These are phyloP conservation scores for Platysteira castanea DNA, from an alignment of 2,113 vertebrate species.

Conservation along the genomic window DNA sequence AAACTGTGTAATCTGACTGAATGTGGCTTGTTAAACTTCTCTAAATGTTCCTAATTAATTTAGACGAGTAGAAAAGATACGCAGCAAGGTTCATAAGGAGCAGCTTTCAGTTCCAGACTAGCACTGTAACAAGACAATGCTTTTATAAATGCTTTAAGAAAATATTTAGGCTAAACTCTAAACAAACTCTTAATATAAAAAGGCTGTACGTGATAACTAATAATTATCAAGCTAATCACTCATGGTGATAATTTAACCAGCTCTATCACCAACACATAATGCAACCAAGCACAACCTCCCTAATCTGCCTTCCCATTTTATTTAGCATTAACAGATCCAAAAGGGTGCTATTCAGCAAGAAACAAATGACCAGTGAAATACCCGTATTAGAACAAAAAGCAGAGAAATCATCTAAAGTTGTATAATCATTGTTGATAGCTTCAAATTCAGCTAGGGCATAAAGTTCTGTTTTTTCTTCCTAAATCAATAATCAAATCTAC, in stretches of 20 bases:
- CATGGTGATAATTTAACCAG: neutral
- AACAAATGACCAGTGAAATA: neutral
- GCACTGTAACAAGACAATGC: neutral
- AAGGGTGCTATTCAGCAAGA: neutral
- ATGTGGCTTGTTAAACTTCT: neutral
- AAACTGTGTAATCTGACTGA: neutral
- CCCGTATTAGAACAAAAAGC: neutral
- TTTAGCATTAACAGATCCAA: conserved; percentile 23
- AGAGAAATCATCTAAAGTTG: neutral
- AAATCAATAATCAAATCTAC: neutral
- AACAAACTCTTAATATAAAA: neutral
- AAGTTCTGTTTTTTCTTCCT: neutral
- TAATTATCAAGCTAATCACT: neutral
- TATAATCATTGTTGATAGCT: neutral
- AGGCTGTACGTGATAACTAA: neutral
- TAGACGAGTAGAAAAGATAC: neutral
- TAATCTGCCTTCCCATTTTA: neutral
- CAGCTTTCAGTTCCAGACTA: neutral
- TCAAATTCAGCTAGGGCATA: neutral
- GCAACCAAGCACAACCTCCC: neutral
- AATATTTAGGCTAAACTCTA: neutral
- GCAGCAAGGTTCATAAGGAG: neutral
- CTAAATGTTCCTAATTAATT: neutral
- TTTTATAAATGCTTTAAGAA: neutral
- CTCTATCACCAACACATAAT: neutral